Base-by-base conservation (phyloP, 2,888 invertebrate species). In the Taphrorychus bicolor region DNA sequence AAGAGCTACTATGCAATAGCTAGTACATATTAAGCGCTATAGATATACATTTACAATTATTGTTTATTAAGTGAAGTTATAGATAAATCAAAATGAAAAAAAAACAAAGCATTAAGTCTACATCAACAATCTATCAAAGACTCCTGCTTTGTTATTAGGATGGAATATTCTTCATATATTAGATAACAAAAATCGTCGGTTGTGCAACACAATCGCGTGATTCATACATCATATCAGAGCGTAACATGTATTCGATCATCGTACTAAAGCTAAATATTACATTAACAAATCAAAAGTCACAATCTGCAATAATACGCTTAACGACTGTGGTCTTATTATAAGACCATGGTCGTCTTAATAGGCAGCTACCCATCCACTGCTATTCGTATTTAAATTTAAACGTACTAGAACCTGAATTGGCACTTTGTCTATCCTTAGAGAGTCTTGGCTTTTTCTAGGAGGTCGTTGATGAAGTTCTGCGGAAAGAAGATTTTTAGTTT, bases 391-490 rank as follows among this genome's bases (percentile, higher is more conserved):
- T 58, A 58, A 45, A 45, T 22, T 63, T 63, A 56, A 41, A 59
- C 14, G 40, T 67, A 56, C 23, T 61, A 49, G 48, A 54, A 61
- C 62, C 23, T 71, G 14, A 11, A 80, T 82, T 82, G 82, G 82
- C 82, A 82, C 82, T 79, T 81, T 75, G 78, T 79, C 78, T 66
- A 66, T 71, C 58, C 83, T 88, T 91, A 93, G 82, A 94, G 89
- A 81, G 94, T 94, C 85, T 94, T 94, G 81, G 93, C 93, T 83
- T 93, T 92, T 82, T 93, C 93, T 83, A 94, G 85, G 81, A 94
- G 87, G 84, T 94, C 94, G 81, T 92, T 92, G 82, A 94, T 93
- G 84, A 94, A 94, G 90, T 93, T 94, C 93, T 93, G 87, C 68
- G n/a, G n/a, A n/a, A 88, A 89, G 77, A 76, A 77, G 80, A 62